Conservation (phyloP, 2,113 vertebrate genomes). For the Burhinus oedicnemus region DNA sequence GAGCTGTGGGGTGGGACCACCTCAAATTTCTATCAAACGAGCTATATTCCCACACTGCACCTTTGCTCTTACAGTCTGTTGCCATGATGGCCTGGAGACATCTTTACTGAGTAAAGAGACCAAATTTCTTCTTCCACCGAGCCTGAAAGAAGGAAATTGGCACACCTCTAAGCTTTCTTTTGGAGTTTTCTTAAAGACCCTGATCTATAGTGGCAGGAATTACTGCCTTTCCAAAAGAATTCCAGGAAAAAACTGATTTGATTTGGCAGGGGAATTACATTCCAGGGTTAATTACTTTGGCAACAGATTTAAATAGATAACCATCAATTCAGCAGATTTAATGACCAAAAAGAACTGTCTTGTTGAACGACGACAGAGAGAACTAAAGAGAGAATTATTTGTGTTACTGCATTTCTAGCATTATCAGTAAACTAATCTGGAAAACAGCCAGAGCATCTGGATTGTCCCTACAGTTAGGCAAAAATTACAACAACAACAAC, state of each 20-base stretch:
- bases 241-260: background rate
- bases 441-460: background rate
- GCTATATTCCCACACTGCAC: background rate
- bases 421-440: background rate
- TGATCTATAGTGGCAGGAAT: background rate
- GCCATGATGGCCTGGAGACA: background rate
- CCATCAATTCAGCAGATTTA: background rate
- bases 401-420: background rate
- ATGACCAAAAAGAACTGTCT: background rate
- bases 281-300: conserved; percentile 37
- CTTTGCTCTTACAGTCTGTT: background rate
- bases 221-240: background rate
- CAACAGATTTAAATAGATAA: conserved; percentile 7
- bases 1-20: background rate
- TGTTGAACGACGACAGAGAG: background rate
- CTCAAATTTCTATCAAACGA: background rate
- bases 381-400: background rate
- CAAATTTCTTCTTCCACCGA: background rate
- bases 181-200: background rate
- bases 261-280: background rate
- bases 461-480: background rate
- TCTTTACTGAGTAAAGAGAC: background rate
- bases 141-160: background rate
- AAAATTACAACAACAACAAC: background rate
- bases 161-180: background rate